Base-by-base conservation (phyloP, 2,113 vertebrate species). In the Clupea harengus region DNA sequence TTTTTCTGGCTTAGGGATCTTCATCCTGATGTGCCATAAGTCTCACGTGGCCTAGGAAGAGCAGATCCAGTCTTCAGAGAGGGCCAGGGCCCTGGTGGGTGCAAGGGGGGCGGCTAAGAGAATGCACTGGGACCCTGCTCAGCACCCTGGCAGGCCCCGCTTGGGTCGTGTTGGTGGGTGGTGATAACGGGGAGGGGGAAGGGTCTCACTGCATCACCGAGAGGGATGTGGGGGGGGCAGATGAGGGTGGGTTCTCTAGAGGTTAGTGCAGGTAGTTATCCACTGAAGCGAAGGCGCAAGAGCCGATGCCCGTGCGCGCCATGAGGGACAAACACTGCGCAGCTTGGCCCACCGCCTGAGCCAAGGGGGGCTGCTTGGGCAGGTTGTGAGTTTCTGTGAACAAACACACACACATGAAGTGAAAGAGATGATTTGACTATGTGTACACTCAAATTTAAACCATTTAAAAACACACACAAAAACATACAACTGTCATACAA, bases 291-390 rank as follows among this genome's bases (percentile, higher is more conserved):
- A 99, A 99, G 0, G 98, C 98, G 85, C 98, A 99, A 90, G 98
- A 98, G 81, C 98, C 98, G 6, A 96, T 97, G 90, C 98, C 98
- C 0, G 97, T 97, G 10, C 97, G 97, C 57, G 98, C 98, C 98
- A 99, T 99, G 95, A 99, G 93, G 93, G 97, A 96, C 89, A 99
- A 95, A 95, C 98, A 99, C 89, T 99, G 98, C 78, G 98, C 96
- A 0, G 98, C 97, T 91, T 99, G 98, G 47, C 98, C 98, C 92
- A 99, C 96, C 0, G 97, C 98, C 22, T 97, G 97, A 85, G 97
- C 97, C 90, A 99, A 96, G 0, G 98, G 98, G 3, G 98, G 98
- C 93, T 99, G 98, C 96, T 99, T 99, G 95, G 98, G 98, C 95
- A 99, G 96, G 92, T 99, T 99, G 95, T 99, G 97, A 92, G 98